phyloP scores from a whole-genome alignment of 2,888 invertebrate species.

The Oscheius sp. region DNA sequence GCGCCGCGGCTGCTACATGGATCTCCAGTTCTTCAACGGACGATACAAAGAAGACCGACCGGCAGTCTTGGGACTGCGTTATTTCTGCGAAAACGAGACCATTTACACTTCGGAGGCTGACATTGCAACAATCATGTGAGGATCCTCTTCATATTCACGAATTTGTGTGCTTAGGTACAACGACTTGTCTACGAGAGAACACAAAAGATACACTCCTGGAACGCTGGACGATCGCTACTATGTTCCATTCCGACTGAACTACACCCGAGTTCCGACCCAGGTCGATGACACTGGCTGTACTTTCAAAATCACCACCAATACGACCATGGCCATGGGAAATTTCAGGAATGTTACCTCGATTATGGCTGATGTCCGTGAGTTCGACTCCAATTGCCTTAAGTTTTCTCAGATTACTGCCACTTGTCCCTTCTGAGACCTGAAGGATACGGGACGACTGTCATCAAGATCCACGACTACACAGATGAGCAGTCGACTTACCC shows the following conservation, averaged over 20 bases:
- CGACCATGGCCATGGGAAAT: conserved; percentile 8
- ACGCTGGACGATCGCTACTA: conserved; percentile 34
- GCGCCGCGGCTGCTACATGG: conserved; percentile 43
- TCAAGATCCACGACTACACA: conserved; percentile 35
- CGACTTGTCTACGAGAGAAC: conserved; percentile 39
- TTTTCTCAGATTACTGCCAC: conserved; percentile 39
- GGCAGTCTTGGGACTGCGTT: conserved; percentile 14
- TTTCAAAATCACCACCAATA: conserved; percentile 12
- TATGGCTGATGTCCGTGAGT: conserved; percentile 6
- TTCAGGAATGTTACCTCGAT: not conserved
- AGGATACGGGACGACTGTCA: conserved; percentile 33
- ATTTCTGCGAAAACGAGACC: conserved; percentile 61
- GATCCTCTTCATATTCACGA: not conserved
- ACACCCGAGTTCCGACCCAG: conserved; percentile 33
- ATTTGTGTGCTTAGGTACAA: conserved; percentile 33
- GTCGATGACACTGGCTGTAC: conserved; percentile 27
- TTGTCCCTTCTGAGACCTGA: conserved; percentile 27
- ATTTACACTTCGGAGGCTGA: conserved; percentile 53
- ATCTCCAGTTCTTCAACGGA: conserved; percentile 48
- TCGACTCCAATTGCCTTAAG: not conserved
- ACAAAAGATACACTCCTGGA: not conserved
- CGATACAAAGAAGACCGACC: conserved; percentile 18
- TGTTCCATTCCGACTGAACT: conserved; percentile 47
- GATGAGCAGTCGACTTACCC: conserved; percentile 21
- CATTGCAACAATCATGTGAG: conserved; percentile 49